Conservation (phyloP, 2,888 invertebrate species). For the Subacronicta megacephala region DNA sequence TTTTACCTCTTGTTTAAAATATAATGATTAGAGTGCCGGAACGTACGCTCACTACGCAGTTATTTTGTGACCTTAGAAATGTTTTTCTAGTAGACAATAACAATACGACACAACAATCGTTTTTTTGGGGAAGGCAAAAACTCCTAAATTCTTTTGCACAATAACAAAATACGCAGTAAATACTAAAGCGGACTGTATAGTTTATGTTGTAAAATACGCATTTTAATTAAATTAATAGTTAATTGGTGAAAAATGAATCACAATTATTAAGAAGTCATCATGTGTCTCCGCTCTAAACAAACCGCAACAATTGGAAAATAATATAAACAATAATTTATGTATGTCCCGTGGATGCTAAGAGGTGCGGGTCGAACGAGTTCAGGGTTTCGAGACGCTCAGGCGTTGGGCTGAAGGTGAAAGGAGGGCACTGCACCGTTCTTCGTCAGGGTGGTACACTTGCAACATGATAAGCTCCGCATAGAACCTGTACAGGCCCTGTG, state of each 20-base stretch:
- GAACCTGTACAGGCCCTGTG: conserved; percentile 47
- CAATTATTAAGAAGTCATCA: conserved; percentile 6
- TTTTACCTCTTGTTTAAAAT: conserved; percentile 3
- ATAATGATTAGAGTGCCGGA: conserved; percentile 10
- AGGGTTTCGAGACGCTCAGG: conserved; percentile 63
- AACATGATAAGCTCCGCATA: conserved; percentile 42
- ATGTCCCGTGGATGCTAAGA: conserved; percentile 30
- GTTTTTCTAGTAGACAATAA: conserved; percentile 35
- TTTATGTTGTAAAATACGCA: conserved; percentile 6
- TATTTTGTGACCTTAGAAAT: conserved; percentile 36
- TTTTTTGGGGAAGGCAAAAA: conserved; percentile 36
- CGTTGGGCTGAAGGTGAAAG: conserved; percentile 71
- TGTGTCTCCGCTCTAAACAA: conserved; percentile 9
- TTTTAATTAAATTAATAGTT: neutral
- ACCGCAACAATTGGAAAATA: conserved; percentile 17
- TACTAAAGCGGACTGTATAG: conserved; percentile 10
- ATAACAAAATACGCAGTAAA: conserved; percentile 39
- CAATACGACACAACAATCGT: conserved; percentile 31
- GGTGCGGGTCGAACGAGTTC: conserved; percentile 65
- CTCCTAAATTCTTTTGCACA: conserved; percentile 23
- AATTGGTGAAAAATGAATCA: no score
- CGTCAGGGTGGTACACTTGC: conserved; percentile 49
- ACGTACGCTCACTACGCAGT: conserved; percentile 30
- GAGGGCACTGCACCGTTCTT: conserved; percentile 73
- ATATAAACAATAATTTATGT: conserved; percentile 28